These are phyloP conservation scores for Phataginus tricuspis DNA, from an alignment of 2,797 vertebrate genomes.

Conservation along the genomic window DNA sequence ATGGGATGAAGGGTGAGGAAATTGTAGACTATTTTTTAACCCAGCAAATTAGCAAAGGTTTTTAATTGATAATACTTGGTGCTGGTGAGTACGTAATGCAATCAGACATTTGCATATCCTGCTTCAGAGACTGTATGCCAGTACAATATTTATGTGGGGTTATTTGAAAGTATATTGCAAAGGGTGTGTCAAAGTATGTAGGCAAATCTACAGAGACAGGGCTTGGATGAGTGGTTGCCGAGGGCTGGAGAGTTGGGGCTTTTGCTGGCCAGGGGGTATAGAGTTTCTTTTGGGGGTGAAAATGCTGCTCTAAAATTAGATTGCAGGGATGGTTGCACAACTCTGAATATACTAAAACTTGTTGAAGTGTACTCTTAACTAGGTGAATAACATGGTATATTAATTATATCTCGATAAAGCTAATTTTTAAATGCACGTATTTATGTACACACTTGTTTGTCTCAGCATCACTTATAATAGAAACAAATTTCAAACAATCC, in stretches of 20 bases:
- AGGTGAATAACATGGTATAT: not conserved
- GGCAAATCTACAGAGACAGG: not conserved
- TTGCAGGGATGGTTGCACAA: not conserved
- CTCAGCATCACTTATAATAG: not conserved
- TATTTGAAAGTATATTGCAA: not conserved
- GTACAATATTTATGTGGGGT: not conserved
- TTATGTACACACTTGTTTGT: not conserved
- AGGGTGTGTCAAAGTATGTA: not conserved
- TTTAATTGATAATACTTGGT: not conserved
- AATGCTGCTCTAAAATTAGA: not conserved
- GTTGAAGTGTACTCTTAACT: not conserved
- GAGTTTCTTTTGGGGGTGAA: not conserved
- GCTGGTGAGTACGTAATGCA: not conserved
- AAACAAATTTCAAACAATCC: not conserved
- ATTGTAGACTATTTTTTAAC: not conserved
- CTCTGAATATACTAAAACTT: not conserved
- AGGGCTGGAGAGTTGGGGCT: not conserved
- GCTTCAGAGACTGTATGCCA: not conserved
- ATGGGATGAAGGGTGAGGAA: not conserved
- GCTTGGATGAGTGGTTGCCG: not conserved
- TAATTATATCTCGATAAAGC: not conserved
- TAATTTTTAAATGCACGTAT: not conserved
- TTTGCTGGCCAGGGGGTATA: not conserved
- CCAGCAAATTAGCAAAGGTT: not conserved
- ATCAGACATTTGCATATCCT: not conserved